Evolutionary conservation across 1,140 invertebrate species (phyloP).

Genomic region (Bombus picipes): DNA sequence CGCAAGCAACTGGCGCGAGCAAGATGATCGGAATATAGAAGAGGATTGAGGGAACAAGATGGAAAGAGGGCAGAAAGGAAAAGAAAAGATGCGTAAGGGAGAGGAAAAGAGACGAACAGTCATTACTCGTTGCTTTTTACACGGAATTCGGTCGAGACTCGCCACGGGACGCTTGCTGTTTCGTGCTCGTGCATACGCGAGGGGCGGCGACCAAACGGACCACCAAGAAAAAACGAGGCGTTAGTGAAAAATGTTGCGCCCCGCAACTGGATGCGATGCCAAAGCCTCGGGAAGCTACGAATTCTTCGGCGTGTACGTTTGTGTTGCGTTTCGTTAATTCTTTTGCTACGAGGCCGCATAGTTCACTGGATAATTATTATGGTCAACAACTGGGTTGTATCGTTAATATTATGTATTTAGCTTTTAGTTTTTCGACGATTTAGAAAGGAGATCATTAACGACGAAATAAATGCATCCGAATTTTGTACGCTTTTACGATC

Average conservation of each 20-base stretch:
- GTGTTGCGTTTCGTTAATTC: not conserved
- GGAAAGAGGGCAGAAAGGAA: not conserved
- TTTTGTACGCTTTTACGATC: too few species aligned
- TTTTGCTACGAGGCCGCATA: not conserved
- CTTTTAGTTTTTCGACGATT: too few species aligned
- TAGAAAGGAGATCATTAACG: too few species aligned
- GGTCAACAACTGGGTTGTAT: not conserved
- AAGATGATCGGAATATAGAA: not conserved
- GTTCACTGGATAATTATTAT: not conserved
- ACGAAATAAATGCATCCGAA: too few species aligned
- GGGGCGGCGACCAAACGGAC: constrained; percentile 6
- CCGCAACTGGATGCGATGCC: constrained; percentile 26
- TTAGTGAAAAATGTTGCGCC: constrained; percentile 48
- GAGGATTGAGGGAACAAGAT: constrained; percentile 18
- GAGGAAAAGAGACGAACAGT: constrained; percentile 18
- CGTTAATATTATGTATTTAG: not conserved
- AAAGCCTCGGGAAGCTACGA: not conserved
- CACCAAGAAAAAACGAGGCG: constrained; percentile 21
- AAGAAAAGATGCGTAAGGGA: not conserved
- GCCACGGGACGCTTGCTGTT: constrained; percentile 45
- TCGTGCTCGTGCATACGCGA: constrained; percentile 33
- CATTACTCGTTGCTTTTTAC: constrained; percentile 63
- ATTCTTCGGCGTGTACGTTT: not conserved
- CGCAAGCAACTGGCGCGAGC: constrained; percentile 24
- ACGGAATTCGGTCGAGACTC: constrained; percentile 62